Evolutionary conservation across 1,140 invertebrate species (phyloP), one percentile per base, ranked within the genome.

Genomic region (Rhysida immarginata): DNA sequence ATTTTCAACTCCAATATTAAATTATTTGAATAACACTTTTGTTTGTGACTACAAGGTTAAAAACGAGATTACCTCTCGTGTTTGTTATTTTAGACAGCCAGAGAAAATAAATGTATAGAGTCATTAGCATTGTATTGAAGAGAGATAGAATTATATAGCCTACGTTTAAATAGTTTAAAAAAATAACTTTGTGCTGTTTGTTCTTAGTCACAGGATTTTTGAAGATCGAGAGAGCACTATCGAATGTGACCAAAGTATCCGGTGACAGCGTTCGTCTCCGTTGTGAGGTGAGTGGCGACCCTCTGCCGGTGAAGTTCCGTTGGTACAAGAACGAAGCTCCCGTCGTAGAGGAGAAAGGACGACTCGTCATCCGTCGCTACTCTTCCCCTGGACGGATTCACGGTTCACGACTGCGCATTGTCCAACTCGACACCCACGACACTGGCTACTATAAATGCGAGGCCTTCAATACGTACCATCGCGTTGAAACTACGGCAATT

Each of bases 281-380:
- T 41, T 86, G 84, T 64, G 81, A 84, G 63, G 81, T 82, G 8
- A 73, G 72, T 35, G 77, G 81, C n/a, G 71, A 75, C 23, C 70
- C 77, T 0, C 70, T 76, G 2, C 67, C 68, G 13, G 70, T 63
- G 0, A 35, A 16, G 29, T 77, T 85, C 58, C 69, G 66, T 21
- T 87, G 84, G 84, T 78, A 72, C 60, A 81, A 81, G 65, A 81
- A 85, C 63, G 75, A 78, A 61, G 77, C 75, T 1, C 78, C 75
- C 0, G 64, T 84, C 2, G 65, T 69, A 26, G 68, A 74, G 42
- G 71, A 74, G 54, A 69, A 72, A 20, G 68, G 72, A 0, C 69
- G 79, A 26, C 68, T 81, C 24, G 73, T 70, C 24, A 70, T 76
- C 18, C 74, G 71, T 55, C 74, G 71, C 2, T 63, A 61, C 51